phyloP scores from a whole-genome alignment of 2,113 vertebrate species.

The Corvus moneduloides region DNA sequence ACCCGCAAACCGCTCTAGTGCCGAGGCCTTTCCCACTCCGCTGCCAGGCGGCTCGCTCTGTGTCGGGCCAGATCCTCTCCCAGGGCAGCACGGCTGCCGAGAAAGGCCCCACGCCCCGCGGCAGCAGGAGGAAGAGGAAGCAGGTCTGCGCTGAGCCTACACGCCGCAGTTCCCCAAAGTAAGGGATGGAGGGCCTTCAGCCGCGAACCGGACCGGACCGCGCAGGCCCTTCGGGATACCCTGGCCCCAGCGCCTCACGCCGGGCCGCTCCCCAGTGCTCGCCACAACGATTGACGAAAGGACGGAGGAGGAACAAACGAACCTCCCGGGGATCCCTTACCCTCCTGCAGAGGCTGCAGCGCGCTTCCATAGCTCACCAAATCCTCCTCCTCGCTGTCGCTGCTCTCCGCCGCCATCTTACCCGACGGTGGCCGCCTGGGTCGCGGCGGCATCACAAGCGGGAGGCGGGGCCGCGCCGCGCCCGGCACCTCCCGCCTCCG shows the following conservation, averaged over 20 bases:
- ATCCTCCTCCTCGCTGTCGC: slow-evolving; percentile 81
- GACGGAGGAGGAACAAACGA: too few species aligned
- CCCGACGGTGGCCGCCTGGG: background rate
- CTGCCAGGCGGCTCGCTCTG: background rate
- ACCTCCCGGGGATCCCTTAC: slow-evolving; percentile 23
- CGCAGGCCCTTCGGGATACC: background rate
- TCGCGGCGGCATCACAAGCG: fast-evolving
- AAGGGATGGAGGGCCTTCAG: background rate
- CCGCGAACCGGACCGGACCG: background rate
- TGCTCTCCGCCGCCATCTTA: slow-evolving; percentile 74
- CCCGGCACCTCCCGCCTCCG: too few species aligned
- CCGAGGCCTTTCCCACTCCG: background rate
- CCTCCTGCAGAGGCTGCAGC: slow-evolving; percentile 85
- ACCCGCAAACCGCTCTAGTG: fast-evolving
- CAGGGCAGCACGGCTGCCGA: background rate
- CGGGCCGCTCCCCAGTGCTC: background rate
- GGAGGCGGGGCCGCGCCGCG: background rate
- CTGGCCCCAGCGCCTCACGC: background rate
- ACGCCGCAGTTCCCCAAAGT: fast-evolving
- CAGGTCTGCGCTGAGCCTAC: background rate
- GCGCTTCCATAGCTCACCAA: slow-evolving; percentile 80
- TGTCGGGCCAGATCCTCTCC: background rate
- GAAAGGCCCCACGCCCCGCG: background rate
- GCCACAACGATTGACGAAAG: fast-evolving
- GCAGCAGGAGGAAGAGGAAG: too few species aligned